A percentile compares a stretch with the other conserved stretches of the same genome.
Evolutionary conservation across 1,140 invertebrate genomes (phyloP).

Genomic region (Amphibalanus amphitrite): DNA sequence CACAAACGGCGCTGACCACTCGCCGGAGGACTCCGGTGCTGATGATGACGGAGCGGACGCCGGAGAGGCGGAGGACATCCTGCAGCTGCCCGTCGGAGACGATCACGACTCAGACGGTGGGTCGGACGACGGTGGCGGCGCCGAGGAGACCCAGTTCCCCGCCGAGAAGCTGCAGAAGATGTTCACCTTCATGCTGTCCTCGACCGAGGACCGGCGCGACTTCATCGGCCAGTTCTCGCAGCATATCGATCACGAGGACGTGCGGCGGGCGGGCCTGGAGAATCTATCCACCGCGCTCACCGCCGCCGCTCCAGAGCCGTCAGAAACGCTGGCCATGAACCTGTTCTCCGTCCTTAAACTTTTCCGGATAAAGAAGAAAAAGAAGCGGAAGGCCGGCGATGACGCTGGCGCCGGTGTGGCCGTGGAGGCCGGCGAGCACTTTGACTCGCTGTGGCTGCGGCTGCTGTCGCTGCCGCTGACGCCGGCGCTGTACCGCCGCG

Average conservation of each 20-base stretch:
- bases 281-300: background rate
- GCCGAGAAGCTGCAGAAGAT: background rate
- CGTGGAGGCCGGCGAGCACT: slow-evolving; percentile 19
- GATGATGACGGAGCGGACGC: too few species aligned
- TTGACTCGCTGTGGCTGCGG: slow-evolving; percentile 37
- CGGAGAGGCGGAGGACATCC: too few species aligned
- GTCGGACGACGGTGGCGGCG: too few species aligned
- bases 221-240: background rate
- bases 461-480: slow-evolving; percentile 47
- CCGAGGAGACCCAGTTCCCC: background rate
- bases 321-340: background rate
- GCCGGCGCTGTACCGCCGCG: slow-evolving; percentile 47
- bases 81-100: too few species aligned
- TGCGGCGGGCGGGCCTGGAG: background rate
- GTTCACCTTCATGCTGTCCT: background rate
- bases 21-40: too few species aligned
- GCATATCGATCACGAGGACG: background rate
- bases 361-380: background rate
- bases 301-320: background rate
- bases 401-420: background rate
- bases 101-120: too few species aligned
- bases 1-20: too few species aligned
- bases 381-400: background rate
- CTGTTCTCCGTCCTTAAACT: background rate
- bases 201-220: background rate